Base-by-base conservation (phyloP, 2,113 vertebrate species). In the Onychostruthus taczanowskii region DNA sequence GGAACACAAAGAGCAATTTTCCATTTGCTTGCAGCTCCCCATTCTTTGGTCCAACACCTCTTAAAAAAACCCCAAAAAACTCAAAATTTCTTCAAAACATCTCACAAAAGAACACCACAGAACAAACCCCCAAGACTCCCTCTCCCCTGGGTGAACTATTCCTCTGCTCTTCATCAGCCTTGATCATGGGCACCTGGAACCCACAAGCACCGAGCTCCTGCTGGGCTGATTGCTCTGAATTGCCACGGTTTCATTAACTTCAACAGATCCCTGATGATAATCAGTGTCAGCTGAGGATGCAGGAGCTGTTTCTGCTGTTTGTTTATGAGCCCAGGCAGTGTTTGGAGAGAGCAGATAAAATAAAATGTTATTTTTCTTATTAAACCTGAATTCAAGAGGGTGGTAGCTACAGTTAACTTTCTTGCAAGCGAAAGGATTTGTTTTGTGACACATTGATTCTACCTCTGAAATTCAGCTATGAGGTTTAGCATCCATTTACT, bases 51-150 rank as follows among this genome's bases (percentile, higher is more conserved):
- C 26, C 5, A 69, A 5, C 1, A 41, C 1, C 6, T n/a, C 27
- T 8, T 7, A 1, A 30, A 66, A 75, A 28, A 49, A 20, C 3
- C 3, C 8, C 2, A 37, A 21, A 37, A 31, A 9, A 0, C 26
- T 24, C 24, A 49, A 85, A 49, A 67, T 56, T 52, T 31, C 35
- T 63, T 53, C 17, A 56, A 24, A 88, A 20, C 0, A 0, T 0
- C n/a, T 13, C 8, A 49, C 0, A 5, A 56, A 52, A 0, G 41
- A 67, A 1, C 2, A 3, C 4, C 2, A 2, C 28, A 52, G 0
- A 72, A 19, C 16, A 0, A 0, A 0, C 0, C 2, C 13, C 8
- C 1, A 50, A 3, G 0, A 11, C 11, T 2, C 1, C 0, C 1
- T 7, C 11, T 28, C 26, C 43, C 16, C 43, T 30, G 39, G 12